Conservation (phyloP, 23 tunicate species). For the Ciona savignyi region DNA sequence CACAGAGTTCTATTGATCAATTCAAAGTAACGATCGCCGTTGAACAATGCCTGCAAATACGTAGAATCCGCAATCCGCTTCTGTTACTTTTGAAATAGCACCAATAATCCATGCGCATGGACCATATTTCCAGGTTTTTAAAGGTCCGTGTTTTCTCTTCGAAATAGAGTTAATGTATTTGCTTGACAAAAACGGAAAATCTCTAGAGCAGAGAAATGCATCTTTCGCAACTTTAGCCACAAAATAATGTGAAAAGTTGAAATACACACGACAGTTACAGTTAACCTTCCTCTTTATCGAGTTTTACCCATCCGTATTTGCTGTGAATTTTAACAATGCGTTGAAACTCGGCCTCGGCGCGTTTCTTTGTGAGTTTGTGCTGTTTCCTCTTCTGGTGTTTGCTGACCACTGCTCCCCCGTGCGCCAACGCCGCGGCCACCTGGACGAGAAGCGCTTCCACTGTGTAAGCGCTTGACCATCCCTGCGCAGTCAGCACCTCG, state of each 20-base stretch:
- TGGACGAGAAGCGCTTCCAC: conserved; percentile 65
- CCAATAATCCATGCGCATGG: no score
- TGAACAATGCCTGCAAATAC: no score
- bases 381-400: conserved; percentile 53
- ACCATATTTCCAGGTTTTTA: no score
- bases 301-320: conserved; percentile 81
- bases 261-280: neutral
- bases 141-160: no score
- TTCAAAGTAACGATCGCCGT: no score
- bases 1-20: no score
- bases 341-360: conserved; percentile 66
- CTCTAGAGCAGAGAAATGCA: no score
- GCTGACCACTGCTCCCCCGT: conserved; percentile 81
- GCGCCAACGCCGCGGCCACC: conserved; percentile 60
- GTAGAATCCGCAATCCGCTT: no score
- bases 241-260: neutral
- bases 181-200: no score
- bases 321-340: conserved; percentile 66
- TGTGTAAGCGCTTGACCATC: conserved; percentile 83
- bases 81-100: no score
- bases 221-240: no score
- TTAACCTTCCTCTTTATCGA: conserved; percentile 62
- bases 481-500: conserved; percentile 63
- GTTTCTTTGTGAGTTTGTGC: conserved; percentile 57
- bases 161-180: no score